Evolutionary conservation across 2,888 invertebrate genomes (phyloP).

Genomic region (Ennomos fuscantarius): DNA sequence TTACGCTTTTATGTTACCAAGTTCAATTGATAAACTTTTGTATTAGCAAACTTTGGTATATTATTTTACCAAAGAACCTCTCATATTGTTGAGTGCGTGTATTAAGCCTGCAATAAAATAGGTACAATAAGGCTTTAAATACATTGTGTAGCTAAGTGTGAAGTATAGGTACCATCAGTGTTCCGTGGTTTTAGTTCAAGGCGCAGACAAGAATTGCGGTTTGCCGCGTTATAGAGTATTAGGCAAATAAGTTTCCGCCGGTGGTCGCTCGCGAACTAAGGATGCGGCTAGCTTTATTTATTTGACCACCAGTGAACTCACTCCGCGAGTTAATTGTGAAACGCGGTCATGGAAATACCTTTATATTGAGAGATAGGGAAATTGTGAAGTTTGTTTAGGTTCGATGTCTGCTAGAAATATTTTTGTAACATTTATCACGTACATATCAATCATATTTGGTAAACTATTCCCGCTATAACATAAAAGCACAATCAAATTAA

Average conservation of each 20-base stretch:
- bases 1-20: too few relatives aligned
- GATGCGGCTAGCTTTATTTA: slow-evolving; percentile 29
- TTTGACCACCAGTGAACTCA: slow-evolving; percentile 7
- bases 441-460: too few relatives aligned
- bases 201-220: slow-evolving; percentile 48
- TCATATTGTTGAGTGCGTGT: not conserved
- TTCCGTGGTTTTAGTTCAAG: slow-evolving; percentile 51
- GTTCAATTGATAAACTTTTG: too few relatives aligned
- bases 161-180: slow-evolving; percentile 40
- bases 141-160: slow-evolving; percentile 26
- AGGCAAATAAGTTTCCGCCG: slow-evolving; percentile 40
- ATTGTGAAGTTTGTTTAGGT: not conserved
- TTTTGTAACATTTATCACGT: too few relatives aligned
- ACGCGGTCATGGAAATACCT: slow-evolving; percentile 9
- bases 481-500: too few relatives aligned
- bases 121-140: slow-evolving; percentile 8
- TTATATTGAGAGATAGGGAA: not conserved
- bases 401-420: too few relatives aligned
- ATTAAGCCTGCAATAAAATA: slow-evolving; percentile 12
- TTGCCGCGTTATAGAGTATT: slow-evolving; percentile 43
- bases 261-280: slow-evolving; percentile 22
- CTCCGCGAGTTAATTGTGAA: slow-evolving; percentile 6
- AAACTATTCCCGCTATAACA: too few relatives aligned
- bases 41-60: too few relatives aligned
- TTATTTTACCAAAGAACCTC: too few relatives aligned